These are phyloP conservation scores for Pterocles gutturalis DNA, from an alignment of 2,113 vertebrate genomes.

Conservation along the genomic window DNA sequence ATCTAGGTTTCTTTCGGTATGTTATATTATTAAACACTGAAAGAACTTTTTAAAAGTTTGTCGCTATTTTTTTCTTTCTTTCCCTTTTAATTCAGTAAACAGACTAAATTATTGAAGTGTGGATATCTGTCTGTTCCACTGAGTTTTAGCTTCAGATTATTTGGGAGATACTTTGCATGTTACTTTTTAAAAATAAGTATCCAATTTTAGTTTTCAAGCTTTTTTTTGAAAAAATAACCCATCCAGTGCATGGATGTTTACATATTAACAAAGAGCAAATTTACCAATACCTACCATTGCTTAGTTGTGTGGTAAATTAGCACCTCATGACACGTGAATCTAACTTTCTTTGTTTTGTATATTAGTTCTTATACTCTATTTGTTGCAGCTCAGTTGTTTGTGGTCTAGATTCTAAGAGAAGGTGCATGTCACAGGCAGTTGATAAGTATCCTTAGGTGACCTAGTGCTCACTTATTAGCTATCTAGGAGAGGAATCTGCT, in stretches of 20 bases:
- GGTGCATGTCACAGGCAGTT: neutral
- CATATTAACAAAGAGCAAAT: neutral
- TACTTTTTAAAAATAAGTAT: neutral
- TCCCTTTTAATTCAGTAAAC: neutral
- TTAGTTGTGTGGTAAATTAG: neutral
- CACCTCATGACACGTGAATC: neutral
- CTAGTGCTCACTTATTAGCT: neutral
- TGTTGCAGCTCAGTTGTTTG: neutral
- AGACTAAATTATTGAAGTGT: neutral
- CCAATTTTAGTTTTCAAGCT: neutral
- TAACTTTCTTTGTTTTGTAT: neutral
- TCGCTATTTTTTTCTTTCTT: neutral
- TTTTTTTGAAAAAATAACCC: neutral
- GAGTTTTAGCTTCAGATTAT: neutral
- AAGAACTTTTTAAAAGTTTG: neutral
- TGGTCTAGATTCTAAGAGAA: neutral
- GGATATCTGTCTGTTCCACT: neutral
- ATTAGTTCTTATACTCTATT: neutral
- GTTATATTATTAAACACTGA: neutral
- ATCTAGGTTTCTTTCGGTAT: neutral
- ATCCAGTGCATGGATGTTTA: neutral
- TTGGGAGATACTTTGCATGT: neutral
- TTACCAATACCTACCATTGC: neutral
- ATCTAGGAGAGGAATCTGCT: neutral
- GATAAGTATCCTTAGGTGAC: neutral